These are phyloP conservation scores for Chymomyza amoena DNA, from an alignment of 2,888 invertebrate species.

Conservation along the genomic window DNA sequence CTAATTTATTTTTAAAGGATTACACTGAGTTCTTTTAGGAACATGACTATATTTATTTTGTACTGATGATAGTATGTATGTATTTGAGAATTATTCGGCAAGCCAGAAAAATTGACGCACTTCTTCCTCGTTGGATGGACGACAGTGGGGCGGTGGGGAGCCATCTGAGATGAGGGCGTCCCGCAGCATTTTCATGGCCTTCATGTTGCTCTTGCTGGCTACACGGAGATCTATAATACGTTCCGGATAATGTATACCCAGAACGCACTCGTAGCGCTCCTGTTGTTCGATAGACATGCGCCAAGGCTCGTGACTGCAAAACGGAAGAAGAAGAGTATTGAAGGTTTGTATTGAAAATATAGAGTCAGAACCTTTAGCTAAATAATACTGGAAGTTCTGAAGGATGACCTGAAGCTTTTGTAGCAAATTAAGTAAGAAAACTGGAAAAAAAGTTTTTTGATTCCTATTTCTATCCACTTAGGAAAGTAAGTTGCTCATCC, in stretches of 20 bases:
- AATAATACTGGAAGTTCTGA: no score
- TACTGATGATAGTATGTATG: neutral
- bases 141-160: constrained; percentile 81
- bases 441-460: no score
- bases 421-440: no score
- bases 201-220: constrained; percentile 80
- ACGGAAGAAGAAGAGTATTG: neutral
- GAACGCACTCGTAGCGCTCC: constrained; percentile 82
- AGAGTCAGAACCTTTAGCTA: no score
- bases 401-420: no score
- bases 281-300: constrained; percentile 83
- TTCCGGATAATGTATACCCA: constrained; percentile 85
- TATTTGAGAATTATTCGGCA: constrained; percentile 39
- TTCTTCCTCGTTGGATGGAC: constrained; percentile 84
- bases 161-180: constrained; percentile 71
- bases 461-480: no score
- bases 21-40: no score
- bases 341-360: neutral
- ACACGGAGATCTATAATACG: constrained; percentile 83
- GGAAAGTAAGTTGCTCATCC: no score
- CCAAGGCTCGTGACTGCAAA: constrained; percentile 85
- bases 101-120: constrained; percentile 80
- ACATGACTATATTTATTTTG: neutral
- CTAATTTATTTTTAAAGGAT: constrained; percentile 9
- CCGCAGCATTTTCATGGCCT: constrained; percentile 79